A percentile compares a stretch with the other conserved stretches of the same genome.
Conservation (phyloP, 2,113 vertebrate genomes). For the Gymnogyps californianus region DNA sequence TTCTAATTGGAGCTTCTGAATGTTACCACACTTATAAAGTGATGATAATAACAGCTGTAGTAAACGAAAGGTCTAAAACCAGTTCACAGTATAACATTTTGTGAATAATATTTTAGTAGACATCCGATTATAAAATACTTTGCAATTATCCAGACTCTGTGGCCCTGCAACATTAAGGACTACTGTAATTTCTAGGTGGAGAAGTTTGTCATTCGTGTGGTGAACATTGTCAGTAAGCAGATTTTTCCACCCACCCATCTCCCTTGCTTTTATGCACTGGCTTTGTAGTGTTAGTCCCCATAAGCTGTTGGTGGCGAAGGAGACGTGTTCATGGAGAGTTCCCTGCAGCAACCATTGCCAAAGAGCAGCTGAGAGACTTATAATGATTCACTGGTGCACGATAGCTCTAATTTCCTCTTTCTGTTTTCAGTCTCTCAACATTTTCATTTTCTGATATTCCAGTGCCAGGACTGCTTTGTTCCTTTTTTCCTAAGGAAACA, state of each 20-base stretch:
- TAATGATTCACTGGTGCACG: constrained; percentile 40
- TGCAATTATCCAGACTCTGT: not conserved
- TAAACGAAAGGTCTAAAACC: not conserved
- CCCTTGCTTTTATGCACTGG: not conserved
- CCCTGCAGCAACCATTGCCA: constrained; percentile 31
- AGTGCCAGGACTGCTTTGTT: constrained; percentile 35
- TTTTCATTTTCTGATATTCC: constrained; percentile 42
- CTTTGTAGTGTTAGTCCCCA: not conserved
- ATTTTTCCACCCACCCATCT: not conserved
- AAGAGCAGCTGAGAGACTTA: constrained; percentile 51
- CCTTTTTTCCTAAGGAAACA: constrained; percentile 25
- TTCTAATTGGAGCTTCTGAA: not conserved
- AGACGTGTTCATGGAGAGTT: not conserved
- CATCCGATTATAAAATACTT: not conserved
- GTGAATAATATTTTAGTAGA: not conserved
- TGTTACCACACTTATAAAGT: not conserved
- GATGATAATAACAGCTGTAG: not conserved
- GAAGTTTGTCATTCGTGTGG: not conserved
- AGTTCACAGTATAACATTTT: not conserved
- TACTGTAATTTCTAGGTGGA: not conserved
- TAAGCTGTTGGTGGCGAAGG: constrained; percentile 22
- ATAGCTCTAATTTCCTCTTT: constrained; percentile 46
- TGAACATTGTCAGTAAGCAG: not conserved
- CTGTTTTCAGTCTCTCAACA: constrained; percentile 38
- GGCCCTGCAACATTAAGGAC: not conserved